Evolutionary conservation across 2,113 vertebrate species (phyloP), one percentile per base, ranked within the genome.

Genomic region (Tretioscincus oriximinensis): DNA sequence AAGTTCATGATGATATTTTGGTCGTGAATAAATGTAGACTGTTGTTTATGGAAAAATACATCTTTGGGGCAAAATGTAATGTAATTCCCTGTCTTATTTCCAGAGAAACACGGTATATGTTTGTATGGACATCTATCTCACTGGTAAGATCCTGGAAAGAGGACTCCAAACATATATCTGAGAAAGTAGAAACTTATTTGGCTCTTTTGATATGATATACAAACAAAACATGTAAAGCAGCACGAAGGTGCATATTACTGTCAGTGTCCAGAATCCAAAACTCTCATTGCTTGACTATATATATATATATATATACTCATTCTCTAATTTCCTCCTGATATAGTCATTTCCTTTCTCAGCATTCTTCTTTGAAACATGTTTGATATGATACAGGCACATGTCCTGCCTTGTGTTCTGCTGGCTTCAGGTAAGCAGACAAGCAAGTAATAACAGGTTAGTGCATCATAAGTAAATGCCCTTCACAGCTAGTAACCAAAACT

Each of bases 391-490:
- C 31, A 20, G 22, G 28, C 29, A 31, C 63, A 45, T 60, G 71
- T 9, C 18, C 28, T 22, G 63, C 31, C 54, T 24, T 74, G n/a
- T 65, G 16, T 2, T 51, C 26, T 9, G 20, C 54, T 21, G 26
- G 26, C 41, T 49, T 29, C 75, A 71, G 76, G 9, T 12, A 69
- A 26, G 69, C 18, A 67, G 70, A 5, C 51, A 63, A 74, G 41
- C 82, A 22, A 79, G 82, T n/a, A 54, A 16, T 54, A 51, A 68
- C 82, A 79, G 35, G 77, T 10, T 54, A 75, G 7, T 49, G 49
- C 51, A 58, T 20, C 11, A 3, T 8, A 41, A 2, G 35, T 41
- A 41, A 26, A 26, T 35, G 18, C 35, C 61, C 49, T 73, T 66
- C n/a, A n/a, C 58, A 58, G 47, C n/a, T 49, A 66, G 47, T 29